phyloP scores from a whole-genome alignment of 2,113 vertebrate genomes.

The Catagonus wagneri region DNA sequence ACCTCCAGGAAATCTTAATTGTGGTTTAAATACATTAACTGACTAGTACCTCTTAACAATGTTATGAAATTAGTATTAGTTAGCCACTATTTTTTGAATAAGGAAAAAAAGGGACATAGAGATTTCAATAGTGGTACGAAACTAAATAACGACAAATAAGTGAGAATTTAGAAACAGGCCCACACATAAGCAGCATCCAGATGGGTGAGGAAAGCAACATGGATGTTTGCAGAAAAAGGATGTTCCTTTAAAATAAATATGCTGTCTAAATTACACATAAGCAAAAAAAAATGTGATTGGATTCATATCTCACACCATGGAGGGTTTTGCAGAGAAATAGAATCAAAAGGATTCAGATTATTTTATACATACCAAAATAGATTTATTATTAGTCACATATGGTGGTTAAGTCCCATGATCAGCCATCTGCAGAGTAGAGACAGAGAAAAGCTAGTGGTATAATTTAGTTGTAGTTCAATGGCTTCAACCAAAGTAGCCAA shows the following conservation, averaged over 20 bases:
- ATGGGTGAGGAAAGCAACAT: neutral
- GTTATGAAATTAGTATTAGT: neutral
- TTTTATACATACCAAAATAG: neutral
- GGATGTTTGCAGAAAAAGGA: neutral
- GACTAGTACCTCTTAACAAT: neutral
- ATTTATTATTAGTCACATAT: neutral
- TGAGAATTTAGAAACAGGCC: neutral
- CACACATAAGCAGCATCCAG: neutral
- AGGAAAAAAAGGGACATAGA: neutral
- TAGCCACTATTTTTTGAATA: neutral
- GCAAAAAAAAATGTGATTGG: neutral
- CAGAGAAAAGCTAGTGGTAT: neutral
- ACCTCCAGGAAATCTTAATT: constrained; percentile 1
- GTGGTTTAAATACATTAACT: neutral
- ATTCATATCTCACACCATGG: neutral
- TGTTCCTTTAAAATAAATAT: neutral
- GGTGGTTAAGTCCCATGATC: neutral
- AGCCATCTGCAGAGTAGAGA: neutral
- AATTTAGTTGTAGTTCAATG: neutral
- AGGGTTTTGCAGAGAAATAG: neutral
- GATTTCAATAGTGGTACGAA: neutral
- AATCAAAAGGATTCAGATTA: neutral
- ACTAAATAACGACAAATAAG: neutral
- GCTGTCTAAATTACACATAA: neutral
- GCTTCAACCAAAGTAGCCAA: neutral